Base-by-base conservation (phyloP, 2,888 invertebrate species). In the Agonopterix arenella region DNA sequence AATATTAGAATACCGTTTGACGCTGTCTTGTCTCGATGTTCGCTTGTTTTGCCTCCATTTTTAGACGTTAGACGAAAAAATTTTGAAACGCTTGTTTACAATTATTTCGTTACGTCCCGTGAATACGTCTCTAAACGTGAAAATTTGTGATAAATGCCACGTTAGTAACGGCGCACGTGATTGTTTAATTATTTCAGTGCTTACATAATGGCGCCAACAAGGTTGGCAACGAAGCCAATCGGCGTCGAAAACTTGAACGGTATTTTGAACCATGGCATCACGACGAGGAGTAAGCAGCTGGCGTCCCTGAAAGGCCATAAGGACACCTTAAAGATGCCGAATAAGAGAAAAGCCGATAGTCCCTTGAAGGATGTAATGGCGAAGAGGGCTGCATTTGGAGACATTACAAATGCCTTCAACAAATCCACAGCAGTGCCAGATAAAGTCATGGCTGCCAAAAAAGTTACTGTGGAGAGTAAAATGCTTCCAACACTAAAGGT, bases 331-430 rank as follows among this genome's bases (percentile, higher is more conserved):
- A 91, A 91, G 69, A 76, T 85, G 18, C 86, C 92, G 49, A 90
- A 90, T 47, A 96, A 96, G 76, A 90, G 96, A 69, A 96, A 96
- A 90, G 96, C 96, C 1, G 92, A 92, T 57, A 96, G 95, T 51
- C 96, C 96, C 4, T 70, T 93, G 44, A 95, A 94, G 79, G 93
- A 94, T 71, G 92, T 92, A 60, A 91, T 90, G 47, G 91, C 93
- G 4, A 97, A 96, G 76, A 90, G 97, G 65, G 94, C 95, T 43
- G 97, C 96, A 2, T 92, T 97, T 70, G 95, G 95, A 54, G 97
- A 97, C 76, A 92, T 97, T 59, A 96, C 96, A 47, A 96, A 96
- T 82, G 93, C 93, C 57, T 79, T 84, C 60, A 81, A 85, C 64
- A 89, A 90, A 61, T 73, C 84, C 44, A 69, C 66, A 48, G 80